These are phyloP conservation scores for Hippocampus abdominalis DNA, from an alignment of 2,113 vertebrate species.

Conservation along the genomic window DNA sequence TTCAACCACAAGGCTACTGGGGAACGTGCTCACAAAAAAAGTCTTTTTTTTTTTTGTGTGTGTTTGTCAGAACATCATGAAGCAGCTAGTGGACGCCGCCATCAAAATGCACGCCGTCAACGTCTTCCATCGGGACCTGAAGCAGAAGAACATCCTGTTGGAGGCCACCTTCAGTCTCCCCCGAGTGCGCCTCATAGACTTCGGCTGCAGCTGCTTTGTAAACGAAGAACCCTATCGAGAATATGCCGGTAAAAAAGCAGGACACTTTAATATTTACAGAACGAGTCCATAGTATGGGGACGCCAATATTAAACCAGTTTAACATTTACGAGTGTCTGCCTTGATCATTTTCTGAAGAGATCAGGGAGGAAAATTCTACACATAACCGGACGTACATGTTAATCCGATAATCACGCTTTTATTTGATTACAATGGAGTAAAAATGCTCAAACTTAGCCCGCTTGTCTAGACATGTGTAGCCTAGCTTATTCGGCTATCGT, in stretches of 20 bases:
- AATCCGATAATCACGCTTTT: too few relatives aligned
- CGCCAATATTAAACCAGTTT: too few relatives aligned
- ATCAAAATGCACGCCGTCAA: constrained; percentile 3
- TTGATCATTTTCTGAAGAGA: not conserved
- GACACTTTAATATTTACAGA: too few relatives aligned
- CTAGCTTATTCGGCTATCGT: too few relatives aligned
- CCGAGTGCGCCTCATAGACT: constrained; percentile 1
- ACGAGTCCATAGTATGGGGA: too few relatives aligned
- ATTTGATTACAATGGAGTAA: too few relatives aligned
- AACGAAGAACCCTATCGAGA: not conserved
- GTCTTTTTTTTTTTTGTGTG: not conserved
- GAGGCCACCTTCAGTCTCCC: constrained; percentile 1
- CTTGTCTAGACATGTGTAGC: too few relatives aligned
- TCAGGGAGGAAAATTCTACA: too few relatives aligned
- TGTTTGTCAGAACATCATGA: constrained; percentile 5
- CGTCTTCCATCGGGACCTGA: constrained; percentile 9
- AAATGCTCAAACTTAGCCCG: too few relatives aligned
- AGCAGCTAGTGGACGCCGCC: constrained; percentile 5
- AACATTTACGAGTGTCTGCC: too few relatives aligned
- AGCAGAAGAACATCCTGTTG: not conserved
- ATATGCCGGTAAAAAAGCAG: not conserved
- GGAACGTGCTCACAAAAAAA: not conserved
- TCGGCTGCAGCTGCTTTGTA: constrained; percentile 5
- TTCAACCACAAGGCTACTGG: too few relatives aligned
- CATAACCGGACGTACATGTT: too few relatives aligned